A percentile compares a stretch with the other conserved stretches of the same genome.
phyloP scores from a whole-genome alignment of 2,888 invertebrate genomes.

The Amiota minor region DNA sequence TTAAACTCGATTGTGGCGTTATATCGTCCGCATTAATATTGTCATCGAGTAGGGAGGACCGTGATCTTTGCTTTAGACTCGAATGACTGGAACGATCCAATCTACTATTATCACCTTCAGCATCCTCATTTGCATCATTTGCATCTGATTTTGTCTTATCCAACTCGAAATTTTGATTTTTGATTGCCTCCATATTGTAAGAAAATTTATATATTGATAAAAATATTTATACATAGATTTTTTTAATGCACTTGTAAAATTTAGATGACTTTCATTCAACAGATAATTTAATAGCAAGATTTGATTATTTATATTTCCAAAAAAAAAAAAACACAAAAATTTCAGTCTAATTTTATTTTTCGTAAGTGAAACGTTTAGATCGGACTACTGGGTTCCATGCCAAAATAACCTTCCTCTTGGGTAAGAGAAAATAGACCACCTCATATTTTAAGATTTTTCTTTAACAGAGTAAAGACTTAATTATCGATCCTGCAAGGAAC shows the following conservation, averaged over 20 bases:
- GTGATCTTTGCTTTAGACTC: conserved; percentile 4
- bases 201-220: background rate
- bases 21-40: background rate
- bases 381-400: too few species aligned
- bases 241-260: conserved; percentile 13
- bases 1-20: conserved; percentile 1
- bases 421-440: too few species aligned
- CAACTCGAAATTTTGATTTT: conserved; percentile 21
- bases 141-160: conserved; percentile 1
- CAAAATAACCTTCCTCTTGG: too few species aligned
- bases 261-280: background rate
- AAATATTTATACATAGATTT: conserved; percentile 13
- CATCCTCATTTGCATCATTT: background rate
- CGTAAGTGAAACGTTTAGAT: too few species aligned
- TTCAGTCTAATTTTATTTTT: too few species aligned
- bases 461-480: too few species aligned
- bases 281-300: background rate
- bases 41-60: background rate
- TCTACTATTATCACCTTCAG: background rate
- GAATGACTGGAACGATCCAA: conserved; percentile 1
- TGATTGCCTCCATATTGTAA: background rate
- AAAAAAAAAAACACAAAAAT: background rate
- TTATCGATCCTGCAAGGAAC: too few species aligned
- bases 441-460: too few species aligned
- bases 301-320: background rate